These are phyloP conservation scores for Lissocephala sabroskyi DNA, from an alignment of 2,888 invertebrate genomes.

Conservation along the genomic window DNA sequence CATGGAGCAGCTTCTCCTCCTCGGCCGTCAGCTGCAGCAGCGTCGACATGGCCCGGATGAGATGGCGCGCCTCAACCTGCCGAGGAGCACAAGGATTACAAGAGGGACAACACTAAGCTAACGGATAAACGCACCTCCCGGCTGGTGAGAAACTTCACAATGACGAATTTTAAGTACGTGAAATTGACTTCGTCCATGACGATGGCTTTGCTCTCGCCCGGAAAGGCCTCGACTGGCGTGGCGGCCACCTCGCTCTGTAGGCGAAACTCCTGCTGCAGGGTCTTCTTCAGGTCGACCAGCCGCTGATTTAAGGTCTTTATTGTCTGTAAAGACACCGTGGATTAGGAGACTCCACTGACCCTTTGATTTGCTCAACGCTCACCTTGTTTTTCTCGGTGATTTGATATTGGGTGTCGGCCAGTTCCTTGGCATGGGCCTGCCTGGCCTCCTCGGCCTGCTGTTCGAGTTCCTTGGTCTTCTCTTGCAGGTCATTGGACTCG, in stretches of 20 bases:
- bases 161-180: conserved; percentile 92
- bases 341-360: background rate
- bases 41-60: conserved; percentile 90
- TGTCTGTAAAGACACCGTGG: conserved; percentile 78
- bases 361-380: conserved; percentile 7
- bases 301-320: conserved; percentile 91
- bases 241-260: conserved; percentile 38
- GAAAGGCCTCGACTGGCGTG: conserved; percentile 32
- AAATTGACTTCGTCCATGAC: conserved; percentile 82
- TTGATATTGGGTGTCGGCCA: conserved; percentile 73
- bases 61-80: conserved; percentile 85
- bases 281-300: conserved; percentile 91
- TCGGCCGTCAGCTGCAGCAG: conserved; percentile 87
- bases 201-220: conserved; percentile 46
- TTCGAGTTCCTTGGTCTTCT: conserved; percentile 74
- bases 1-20: conserved; percentile 86
- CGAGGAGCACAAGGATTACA: background rate
- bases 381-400: conserved; percentile 79
- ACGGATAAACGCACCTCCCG: conserved; percentile 77
- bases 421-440: conserved; percentile 46
- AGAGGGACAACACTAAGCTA: no score
- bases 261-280: conserved; percentile 86
- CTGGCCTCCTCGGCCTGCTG: conserved; percentile 73
- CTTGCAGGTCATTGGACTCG: conserved; percentile 74
- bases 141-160: conserved; percentile 92